Evolutionary conservation across 2,113 vertebrate species (phyloP), one percentile per base, ranked within the genome.

Genomic region (Hoplias malabaricus): DNA sequence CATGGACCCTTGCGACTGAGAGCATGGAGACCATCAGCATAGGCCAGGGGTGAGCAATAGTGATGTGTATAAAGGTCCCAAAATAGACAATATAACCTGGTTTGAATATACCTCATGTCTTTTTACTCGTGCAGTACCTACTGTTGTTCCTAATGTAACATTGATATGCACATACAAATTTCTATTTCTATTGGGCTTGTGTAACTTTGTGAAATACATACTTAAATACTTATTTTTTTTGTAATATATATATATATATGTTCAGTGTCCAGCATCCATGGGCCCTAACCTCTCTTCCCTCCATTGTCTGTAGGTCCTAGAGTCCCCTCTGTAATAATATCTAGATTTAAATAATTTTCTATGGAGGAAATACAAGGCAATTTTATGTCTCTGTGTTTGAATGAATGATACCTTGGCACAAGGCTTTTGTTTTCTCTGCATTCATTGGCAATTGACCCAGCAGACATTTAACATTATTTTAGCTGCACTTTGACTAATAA

Each of bases 391-490:
- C 2, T 10, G 2, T 34, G 4, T 29, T 13, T 38, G 2, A 29
- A 25, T 63, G 31, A 73, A 73, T 9, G 33, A 62, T 40, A 36
- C 21, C 27, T 34, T 13, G 23, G 40, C 23, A 29, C 29, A 3
- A 36, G 23, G n/a, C 40, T 71, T 23, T 27, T 43, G 12, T 48
- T 19, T 59, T 13, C 0, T 19, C 25, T 43, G 48, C 19, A 21
- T 12, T 40, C 31, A 31, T 31, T 75, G 12, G 66, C 59, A 34
- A 46, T 63, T 50, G 66, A 61, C n/a, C 48, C 13, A 48, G 40
- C 54, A 77, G 73, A 67, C 27, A 56, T 66, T 77, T 43, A 62
- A 69, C 62, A 77, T 83, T 70, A 81, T 81, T 67, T 73, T 56
- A 12, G 5, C 59, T 48, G 57, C 21, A 50, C 27, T 75, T 68